Evolutionary conservation across 2,888 invertebrate species (phyloP).

Genomic region (Biston betularia): DNA sequence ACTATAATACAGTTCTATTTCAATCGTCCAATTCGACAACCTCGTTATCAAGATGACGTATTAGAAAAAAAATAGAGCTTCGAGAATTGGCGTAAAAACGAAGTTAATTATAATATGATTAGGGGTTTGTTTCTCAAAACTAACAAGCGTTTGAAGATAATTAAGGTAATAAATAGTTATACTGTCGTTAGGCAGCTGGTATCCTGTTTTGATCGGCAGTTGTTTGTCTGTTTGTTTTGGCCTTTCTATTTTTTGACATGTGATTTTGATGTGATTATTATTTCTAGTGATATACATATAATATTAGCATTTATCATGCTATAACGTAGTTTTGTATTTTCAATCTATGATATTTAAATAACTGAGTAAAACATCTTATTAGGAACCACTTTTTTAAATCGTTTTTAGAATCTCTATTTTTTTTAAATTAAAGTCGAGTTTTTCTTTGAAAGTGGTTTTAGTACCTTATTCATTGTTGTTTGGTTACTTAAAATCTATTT

Average conservation of each 20-base stretch:
- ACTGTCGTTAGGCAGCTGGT: conserved; percentile 80
- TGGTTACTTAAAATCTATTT: too few species aligned
- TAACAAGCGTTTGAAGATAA: conserved; percentile 80
- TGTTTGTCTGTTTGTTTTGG: conserved; percentile 71
- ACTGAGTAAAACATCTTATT: too few species aligned
- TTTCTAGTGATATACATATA: background rate
- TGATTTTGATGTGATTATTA: conserved; percentile 48
- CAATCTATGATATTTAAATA: too few species aligned
- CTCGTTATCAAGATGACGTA: conserved; percentile 33
- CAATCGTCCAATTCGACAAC: conserved; percentile 16
- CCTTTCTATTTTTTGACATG: conserved; percentile 68
- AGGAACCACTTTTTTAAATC: too few species aligned
- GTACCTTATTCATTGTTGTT: too few species aligned
- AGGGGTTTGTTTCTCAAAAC: conserved; percentile 77
- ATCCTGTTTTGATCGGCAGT: conserved; percentile 41
- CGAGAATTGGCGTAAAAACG: conserved; percentile 83
- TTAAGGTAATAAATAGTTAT: conserved; percentile 82
- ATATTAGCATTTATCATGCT: too few species aligned
- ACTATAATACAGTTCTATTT: conserved; percentile 4
- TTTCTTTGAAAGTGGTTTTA: too few species aligned
- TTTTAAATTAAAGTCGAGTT: too few species aligned
- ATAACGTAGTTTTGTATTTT: too few species aligned
- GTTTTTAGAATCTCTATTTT: too few species aligned
- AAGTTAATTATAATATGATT: conserved; percentile 83
- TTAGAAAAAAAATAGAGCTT: conserved; percentile 50